phyloP scores from a whole-genome alignment of 2,113 vertebrate genomes.

The Casuarius casuarius region DNA sequence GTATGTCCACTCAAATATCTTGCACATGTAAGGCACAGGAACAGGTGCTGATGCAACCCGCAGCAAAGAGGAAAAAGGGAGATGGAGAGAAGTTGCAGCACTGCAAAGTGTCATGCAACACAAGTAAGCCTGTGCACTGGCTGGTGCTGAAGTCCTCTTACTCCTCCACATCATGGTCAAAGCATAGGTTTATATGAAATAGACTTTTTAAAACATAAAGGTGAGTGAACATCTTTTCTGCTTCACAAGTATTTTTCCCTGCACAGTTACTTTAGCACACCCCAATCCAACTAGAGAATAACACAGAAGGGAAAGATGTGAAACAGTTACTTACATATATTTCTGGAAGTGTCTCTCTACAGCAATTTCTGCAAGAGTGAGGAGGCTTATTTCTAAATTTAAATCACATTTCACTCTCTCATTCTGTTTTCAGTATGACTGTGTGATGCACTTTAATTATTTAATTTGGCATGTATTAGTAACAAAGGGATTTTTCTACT shows the following conservation, averaged over 20 bases:
- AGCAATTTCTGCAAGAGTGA: neutral
- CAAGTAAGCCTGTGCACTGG: neutral
- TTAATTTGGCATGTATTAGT: constrained; percentile 10
- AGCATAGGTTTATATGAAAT: neutral
- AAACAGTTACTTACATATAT: neutral
- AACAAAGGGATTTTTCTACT: neutral
- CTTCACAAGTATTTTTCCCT: neutral
- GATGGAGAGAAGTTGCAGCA: neutral
- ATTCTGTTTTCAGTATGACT: neutral
- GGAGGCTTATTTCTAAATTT: neutral
- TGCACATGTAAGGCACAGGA: neutral
- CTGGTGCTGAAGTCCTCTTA: neutral
- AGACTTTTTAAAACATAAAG: neutral
- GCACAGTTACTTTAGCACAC: neutral
- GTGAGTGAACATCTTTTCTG: neutral
- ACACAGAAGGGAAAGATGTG: neutral
- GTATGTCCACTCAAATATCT: neutral
- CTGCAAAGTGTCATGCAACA: fast-evolving
- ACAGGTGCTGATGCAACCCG: fast-evolving
- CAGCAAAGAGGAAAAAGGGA: neutral
- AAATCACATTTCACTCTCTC: neutral
- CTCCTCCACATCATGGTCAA: fast-evolving
- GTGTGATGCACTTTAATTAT: constrained; percentile 40
- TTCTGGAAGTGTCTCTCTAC: neutral
- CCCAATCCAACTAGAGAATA: neutral